phyloP scores from a whole-genome alignment of 2,888 invertebrate genomes.

The Hirtodrosophila histrioides region DNA sequence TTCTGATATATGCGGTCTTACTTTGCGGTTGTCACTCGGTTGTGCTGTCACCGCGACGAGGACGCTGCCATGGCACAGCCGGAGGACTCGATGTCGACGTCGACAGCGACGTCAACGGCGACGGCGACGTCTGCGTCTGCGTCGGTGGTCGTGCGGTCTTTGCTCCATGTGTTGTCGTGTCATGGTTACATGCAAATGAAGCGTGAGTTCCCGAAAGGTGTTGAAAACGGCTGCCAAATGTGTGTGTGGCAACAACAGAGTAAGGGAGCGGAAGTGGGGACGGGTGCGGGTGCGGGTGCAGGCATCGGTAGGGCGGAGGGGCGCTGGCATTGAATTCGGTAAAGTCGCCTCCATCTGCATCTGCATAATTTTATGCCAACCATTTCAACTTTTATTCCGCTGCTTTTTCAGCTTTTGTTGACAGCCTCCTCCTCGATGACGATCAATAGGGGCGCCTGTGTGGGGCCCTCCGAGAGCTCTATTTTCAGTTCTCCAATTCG shows the following conservation, averaged over 20 bases:
- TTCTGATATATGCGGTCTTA: slow-evolving; percentile 80
- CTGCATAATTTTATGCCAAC: slow-evolving; percentile 76
- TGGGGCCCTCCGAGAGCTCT: slow-evolving; percentile 13
- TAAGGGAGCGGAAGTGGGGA: background rate
- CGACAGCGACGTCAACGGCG: slow-evolving; percentile 5
- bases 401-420: slow-evolving; percentile 62
- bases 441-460: slow-evolving; percentile 41
- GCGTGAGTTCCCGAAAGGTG: slow-evolving; percentile 81
- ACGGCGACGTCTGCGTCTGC: slow-evolving; percentile 15
- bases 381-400: slow-evolving; percentile 65
- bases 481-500: slow-evolving; percentile 60
- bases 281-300: background rate
- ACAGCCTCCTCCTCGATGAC: slow-evolving; percentile 54
- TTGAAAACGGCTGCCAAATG: slow-evolving; percentile 70
- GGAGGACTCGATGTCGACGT: slow-evolving; percentile 25
- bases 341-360: slow-evolving; percentile 38
- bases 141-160: slow-evolving; percentile 57
- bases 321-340: slow-evolving; percentile 56
- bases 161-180: slow-evolving; percentile 50
- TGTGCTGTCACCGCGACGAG: slow-evolving; percentile 54
- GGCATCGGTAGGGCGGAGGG: background rate
- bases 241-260: slow-evolving; percentile 25
- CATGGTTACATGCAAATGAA: slow-evolving; percentile 81
- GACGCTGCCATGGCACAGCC: slow-evolving; percentile 17
- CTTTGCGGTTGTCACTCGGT: slow-evolving; percentile 75